Evolutionary conservation across 2,888 invertebrate genomes (phyloP).

Genomic region (Meandrusa payeni): DNA sequence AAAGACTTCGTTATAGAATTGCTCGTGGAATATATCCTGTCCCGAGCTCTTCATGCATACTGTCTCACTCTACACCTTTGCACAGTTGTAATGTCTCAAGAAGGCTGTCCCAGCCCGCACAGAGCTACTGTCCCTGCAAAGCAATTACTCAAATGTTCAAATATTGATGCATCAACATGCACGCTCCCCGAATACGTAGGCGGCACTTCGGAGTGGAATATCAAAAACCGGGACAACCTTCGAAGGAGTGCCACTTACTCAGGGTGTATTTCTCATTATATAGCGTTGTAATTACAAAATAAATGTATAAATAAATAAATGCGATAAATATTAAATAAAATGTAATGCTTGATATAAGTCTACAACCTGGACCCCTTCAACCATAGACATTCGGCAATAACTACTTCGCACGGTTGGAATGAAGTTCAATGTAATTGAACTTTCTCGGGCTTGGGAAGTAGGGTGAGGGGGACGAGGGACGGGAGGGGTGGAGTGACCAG

Average conservation of each 20-base stretch:
- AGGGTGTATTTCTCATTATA: conserved; percentile 58
- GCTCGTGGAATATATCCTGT: conserved; percentile 24
- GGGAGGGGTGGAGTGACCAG: conserved; percentile 45
- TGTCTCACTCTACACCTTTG: conserved; percentile 46
- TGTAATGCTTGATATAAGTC: conserved; percentile 66
- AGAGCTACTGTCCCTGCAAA: conserved; percentile 60
- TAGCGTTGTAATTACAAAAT: conserved; percentile 59
- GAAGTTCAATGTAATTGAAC: conserved; percentile 73
- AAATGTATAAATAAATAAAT: conserved; percentile 65
- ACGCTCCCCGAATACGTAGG: conserved; percentile 67
- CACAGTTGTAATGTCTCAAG: conserved; percentile 47
- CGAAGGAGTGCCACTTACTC: conserved; percentile 76
- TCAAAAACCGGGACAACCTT: conserved; percentile 82
- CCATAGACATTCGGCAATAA: conserved; percentile 73
- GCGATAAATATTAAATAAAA: conserved; percentile 68
- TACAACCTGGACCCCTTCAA: conserved; percentile 79
- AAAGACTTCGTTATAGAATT: conserved; percentile 24
- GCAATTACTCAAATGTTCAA: conserved; percentile 60
- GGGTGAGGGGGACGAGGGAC: conserved; percentile 33
- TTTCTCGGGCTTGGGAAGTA: conserved; percentile 43
- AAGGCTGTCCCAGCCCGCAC: conserved; percentile 76
- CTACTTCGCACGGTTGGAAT: conserved; percentile 56
- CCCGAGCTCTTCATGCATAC: conserved; percentile 49
- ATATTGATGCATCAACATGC: conserved; percentile 51
- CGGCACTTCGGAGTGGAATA: conserved; percentile 71